Percentiles rank a stretch among this genome's conserved stretches.
Evolutionary conservation across 2,888 invertebrate genomes (phyloP).

Genomic region (Alcis repandata): DNA sequence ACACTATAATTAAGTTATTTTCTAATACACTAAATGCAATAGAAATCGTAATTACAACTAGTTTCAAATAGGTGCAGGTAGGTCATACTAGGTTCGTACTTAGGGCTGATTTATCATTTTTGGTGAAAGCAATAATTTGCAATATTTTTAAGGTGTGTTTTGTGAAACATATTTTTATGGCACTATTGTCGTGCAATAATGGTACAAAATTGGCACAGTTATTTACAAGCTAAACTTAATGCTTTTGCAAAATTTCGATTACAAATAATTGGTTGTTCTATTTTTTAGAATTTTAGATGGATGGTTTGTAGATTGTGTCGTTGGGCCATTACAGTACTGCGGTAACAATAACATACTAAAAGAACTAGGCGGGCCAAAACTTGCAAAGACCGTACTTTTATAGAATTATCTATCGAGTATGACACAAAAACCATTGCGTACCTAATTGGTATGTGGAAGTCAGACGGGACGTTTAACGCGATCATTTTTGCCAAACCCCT

Average conservation of each 20-base stretch:
- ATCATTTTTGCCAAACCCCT: no score
- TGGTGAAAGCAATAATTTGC: conserved; percentile 13
- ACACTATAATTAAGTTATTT: neutral
- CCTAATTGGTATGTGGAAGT: no score
- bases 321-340: neutral
- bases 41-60: neutral
- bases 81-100: conserved; percentile 23
- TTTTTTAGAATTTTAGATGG: neutral
- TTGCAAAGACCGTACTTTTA: no score
- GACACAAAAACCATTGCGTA: no score
- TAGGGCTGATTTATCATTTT: conserved; percentile 5
- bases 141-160: conserved; percentile 7
- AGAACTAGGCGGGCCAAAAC: neutral
- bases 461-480: no score
- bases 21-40: neutral
- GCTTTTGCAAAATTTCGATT: neutral
- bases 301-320: neutral
- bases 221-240: neutral
- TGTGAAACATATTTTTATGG: neutral
- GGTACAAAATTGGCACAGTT: conserved; percentile 14
- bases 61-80: conserved; percentile 20
- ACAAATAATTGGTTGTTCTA: neutral
- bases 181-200: conserved; percentile 3
- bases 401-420: no score
- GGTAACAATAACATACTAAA: neutral